These are phyloP conservation scores for Drosophila sp. DNA, from an alignment of 1,140 invertebrate genomes.

Conservation along the genomic window DNA sequence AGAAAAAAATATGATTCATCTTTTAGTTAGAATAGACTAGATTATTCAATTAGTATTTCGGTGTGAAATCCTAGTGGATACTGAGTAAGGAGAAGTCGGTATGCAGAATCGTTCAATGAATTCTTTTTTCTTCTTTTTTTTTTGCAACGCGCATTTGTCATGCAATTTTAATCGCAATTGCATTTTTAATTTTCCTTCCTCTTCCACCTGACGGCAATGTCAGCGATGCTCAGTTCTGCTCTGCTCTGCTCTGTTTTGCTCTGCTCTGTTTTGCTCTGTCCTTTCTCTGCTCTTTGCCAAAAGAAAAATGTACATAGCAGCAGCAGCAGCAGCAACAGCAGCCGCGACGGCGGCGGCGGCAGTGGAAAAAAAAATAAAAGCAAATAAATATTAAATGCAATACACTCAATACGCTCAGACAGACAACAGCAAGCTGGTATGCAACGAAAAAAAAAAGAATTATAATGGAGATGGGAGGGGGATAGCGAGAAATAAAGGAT, in stretches of 20 bases:
- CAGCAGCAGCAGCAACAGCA: constrained; percentile 11
- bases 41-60: too few relatives aligned
- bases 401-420: constrained; percentile 67
- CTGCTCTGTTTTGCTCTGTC: constrained; percentile 10
- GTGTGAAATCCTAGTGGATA: too few relatives aligned
- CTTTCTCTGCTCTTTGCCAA: constrained; percentile 14
- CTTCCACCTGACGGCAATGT: constrained; percentile 65
- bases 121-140: constrained; percentile 43
- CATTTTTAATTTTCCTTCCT: constrained; percentile 81
- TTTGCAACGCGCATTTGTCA: constrained; percentile 73
- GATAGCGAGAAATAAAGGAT: neutral
- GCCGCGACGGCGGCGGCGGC: constrained; percentile 14
- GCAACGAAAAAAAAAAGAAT: constrained; percentile 24
- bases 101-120: neutral
- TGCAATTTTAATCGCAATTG: constrained; percentile 81
- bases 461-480: neutral
- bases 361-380: constrained; percentile 62
- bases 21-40: too few relatives aligned
- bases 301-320: constrained; percentile 59
- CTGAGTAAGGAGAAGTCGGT: neutral
- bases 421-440: constrained; percentile 57
- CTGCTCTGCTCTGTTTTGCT: constrained; percentile 21
- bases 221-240: constrained; percentile 28
- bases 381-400: constrained; percentile 82
- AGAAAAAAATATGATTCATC: too few relatives aligned